phyloP scores from a whole-genome alignment of 1,140 invertebrate genomes.

The Drosophila lacteicornis region DNA sequence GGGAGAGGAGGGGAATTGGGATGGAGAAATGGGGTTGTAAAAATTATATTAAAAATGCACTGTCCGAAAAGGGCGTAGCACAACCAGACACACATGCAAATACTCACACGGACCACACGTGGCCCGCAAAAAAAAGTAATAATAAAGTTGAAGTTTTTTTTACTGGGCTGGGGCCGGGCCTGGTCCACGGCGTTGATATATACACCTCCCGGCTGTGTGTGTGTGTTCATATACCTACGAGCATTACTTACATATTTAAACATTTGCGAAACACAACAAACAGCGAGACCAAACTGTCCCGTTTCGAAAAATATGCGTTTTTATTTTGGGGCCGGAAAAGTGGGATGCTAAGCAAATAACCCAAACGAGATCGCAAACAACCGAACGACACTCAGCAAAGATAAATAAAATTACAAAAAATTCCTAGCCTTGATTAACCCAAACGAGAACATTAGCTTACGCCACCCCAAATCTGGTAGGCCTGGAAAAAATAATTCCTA shows the following conservation, averaged over 20 bases:
- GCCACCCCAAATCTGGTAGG: background rate
- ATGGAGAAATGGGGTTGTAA: constrained; percentile 38
- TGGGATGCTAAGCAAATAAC: constrained; percentile 53
- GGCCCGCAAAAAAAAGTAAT: constrained; percentile 54
- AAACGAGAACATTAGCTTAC: constrained; percentile 63
- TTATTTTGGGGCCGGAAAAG: constrained; percentile 12
- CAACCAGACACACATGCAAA: constrained; percentile 48
- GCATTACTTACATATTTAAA: constrained; percentile 66
- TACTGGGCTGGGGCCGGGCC: constrained; percentile 19
- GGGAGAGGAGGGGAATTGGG: background rate
- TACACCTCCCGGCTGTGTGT: constrained; percentile 20
- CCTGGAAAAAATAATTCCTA: constrained; percentile 12
- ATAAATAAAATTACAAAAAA: constrained; percentile 67
- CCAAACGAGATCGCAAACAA: constrained; percentile 59
- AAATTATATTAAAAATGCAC: constrained; percentile 83
- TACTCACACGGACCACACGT: constrained; percentile 18
- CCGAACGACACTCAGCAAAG: constrained; percentile 11
- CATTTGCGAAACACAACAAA: constrained; percentile 38
- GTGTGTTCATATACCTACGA: constrained; percentile 24
- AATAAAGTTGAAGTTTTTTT: constrained; percentile 66
- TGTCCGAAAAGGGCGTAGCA: constrained; percentile 77
- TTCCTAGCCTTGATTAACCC: constrained; percentile 74
- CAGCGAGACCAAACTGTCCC: constrained; percentile 57
- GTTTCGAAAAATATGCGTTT: constrained; percentile 68
- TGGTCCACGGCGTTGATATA: constrained; percentile 55